Evolutionary conservation across 2,797 vertebrate species (phyloP).

Genomic region (Diglossa cyanea): DNA sequence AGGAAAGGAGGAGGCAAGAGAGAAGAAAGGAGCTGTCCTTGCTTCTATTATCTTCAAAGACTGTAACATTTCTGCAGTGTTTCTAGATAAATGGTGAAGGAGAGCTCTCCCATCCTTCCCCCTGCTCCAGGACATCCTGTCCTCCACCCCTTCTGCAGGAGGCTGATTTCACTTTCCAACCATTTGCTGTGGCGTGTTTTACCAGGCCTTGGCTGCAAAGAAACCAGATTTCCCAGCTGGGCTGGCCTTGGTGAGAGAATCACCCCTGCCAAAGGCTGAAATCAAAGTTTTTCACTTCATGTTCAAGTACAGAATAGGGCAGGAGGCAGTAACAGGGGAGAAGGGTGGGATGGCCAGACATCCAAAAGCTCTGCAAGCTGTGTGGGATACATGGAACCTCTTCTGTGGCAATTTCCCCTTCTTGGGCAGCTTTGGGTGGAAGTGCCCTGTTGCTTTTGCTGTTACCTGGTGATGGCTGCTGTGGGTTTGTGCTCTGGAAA

Average conservation of each 20-base stretch:
- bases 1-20: slow-evolving; percentile 5
- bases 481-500: neutral
- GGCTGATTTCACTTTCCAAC: neutral
- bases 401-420: neutral
- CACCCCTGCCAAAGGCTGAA: neutral
- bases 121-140: accelerated
- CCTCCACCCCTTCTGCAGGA: neutral
- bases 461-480: neutral
- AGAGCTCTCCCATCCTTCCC: neutral
- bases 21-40: slow-evolving; percentile 9
- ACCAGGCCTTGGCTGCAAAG: neutral
- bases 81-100: neutral
- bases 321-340: neutral
- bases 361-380: accelerated
- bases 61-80: neutral
- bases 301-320: neutral
- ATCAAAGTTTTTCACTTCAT: neutral
- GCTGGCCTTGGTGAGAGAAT: neutral
- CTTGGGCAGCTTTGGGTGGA: neutral
- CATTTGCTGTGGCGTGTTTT: neutral
- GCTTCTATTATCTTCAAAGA: neutral
- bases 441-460: neutral
- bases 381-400: neutral
- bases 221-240: slow-evolving; percentile 22
- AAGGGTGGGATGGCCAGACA: neutral